Evolutionary conservation across 2,888 invertebrate species (phyloP), one percentile per base, ranked within the genome.

Genomic region (Epistrophe grossulariae): DNA sequence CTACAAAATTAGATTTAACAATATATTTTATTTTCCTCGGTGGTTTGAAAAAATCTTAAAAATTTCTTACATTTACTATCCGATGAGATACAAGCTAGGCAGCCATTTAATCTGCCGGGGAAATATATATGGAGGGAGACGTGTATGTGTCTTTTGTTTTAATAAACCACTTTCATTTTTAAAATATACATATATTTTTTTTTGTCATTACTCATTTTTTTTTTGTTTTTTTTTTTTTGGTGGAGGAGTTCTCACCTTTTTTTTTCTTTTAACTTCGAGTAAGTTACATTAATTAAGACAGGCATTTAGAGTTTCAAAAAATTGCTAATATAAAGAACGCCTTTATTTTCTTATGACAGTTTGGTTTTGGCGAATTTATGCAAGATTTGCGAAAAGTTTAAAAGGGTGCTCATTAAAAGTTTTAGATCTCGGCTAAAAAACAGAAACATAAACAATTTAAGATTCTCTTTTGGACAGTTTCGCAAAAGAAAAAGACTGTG

Each of bases 81-180:
- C 24, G 13, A 57, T 62, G 10, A 38, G 35, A 48, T 17, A 35
- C 57, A 74, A 52, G 5, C 40, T 55, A 68, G 79, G 64, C 79
- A 76, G 76, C 70, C 38, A 15, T 80, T 74, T 62, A n/a, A 74
- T 24, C 15, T 24, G 28, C n/a, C 43, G 10, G 43, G 38, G n/a
- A 38, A 13, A 15, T 10, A 43, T 13, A 5, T 11, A 19, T 31
- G 17, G 24, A 48, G 24, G 68, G 48, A 38, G 28, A 43, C 31
- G 66, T 50, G 8, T 17, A 2, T 48, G 38, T 73, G 55, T 71
- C 40, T 43, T 43, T 43, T 57, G 13, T 19, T 24, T 40, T 52
- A 68, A 24, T 45, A 50, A 15, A 45, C 13, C 1, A 45, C 8
- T 59, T 38, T 35, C 52, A 52, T 52, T 52, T 52, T 24, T 7